Conservation (phyloP, 2,888 invertebrate genomes). For the Rhodophaea formosa region DNA sequence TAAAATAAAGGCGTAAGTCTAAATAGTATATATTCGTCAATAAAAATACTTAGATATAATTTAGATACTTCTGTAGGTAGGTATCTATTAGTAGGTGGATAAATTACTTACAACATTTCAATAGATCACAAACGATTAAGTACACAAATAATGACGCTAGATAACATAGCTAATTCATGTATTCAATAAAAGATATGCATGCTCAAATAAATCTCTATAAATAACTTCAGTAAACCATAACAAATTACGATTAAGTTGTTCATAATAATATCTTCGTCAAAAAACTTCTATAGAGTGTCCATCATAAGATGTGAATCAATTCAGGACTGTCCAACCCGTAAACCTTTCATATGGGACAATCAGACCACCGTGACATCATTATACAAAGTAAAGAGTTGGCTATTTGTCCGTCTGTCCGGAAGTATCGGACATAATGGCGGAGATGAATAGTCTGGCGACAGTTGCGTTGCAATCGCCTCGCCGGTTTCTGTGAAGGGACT, state of each 20-base stretch:
- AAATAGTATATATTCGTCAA: too few relatives aligned
- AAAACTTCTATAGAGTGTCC: too few relatives aligned
- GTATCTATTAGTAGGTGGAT: too few relatives aligned
- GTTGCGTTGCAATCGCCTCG: slow-evolving; percentile 34
- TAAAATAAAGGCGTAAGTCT: too few relatives aligned
- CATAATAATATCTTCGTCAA: not conserved
- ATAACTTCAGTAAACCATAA: not conserved
- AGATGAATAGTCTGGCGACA: slow-evolving; percentile 35
- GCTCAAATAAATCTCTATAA: slow-evolving; percentile 19
- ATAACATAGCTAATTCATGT: too few relatives aligned
- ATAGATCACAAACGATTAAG: too few relatives aligned
- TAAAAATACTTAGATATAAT: too few relatives aligned
- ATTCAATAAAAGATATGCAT: not conserved
- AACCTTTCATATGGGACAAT: slow-evolving; percentile 21
- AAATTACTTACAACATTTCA: too few relatives aligned
- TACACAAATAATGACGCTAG: too few relatives aligned
- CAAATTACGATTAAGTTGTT: not conserved
- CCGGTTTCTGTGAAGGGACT: slow-evolving; percentile 19
- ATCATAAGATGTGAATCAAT: slow-evolving; percentile 14
- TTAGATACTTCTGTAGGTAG: too few relatives aligned
- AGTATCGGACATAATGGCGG: slow-evolving; percentile 31
- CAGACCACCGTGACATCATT: slow-evolving; percentile 45
- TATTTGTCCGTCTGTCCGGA: slow-evolving; percentile 31
- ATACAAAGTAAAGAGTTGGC: slow-evolving; percentile 37
- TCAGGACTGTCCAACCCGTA: slow-evolving; percentile 13